Base-by-base conservation (phyloP, 2,113 vertebrate genomes). In the Edolisoma coerulescens region DNA sequence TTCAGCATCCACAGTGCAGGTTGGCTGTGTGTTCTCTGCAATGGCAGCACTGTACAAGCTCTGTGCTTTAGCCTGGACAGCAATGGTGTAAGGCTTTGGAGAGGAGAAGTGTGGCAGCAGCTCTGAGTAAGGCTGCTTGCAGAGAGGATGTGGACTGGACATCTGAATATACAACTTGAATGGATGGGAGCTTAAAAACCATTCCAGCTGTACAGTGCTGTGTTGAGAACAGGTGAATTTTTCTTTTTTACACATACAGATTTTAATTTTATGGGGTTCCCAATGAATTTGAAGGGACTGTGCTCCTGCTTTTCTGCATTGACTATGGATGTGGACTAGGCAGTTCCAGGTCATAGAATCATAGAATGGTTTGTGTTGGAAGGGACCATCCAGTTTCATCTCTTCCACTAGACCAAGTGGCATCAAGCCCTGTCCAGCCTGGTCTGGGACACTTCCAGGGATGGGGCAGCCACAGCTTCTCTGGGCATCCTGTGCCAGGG, bases 71-170 rank as follows among this genome's bases (percentile, higher is more conserved):
- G n/a, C 21, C 68, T 64, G 63, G 26, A 26, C 11, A 8, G 13
- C 0, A 0, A 1, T 44, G 49, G 30, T 59, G 35, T 16, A 13
- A 8, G 49, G n/a, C 35, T 47, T 83, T 28, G 33, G 59, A 49
- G 33, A 73, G 44, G 30, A 64, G 44, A 4, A 15, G 21, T 10
- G 42, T 70, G 78, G 37, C 60, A 67, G 45, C 69, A 74, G 68
- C 60, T 65, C 18, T 44, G 28, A 33, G 30, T n/a, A 13, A n/a
- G 24, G 50, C 35, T 53, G n/a, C 28, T 26, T 53, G 69, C 53
- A 32, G 57, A 28, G 28, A 10, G 32, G 28, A 14, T 73, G 16
- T 50, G 63, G n/a, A 27, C 50, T 79, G 37, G 20, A 1, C 10
- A 3, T 27, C 19, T 49, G 16, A n/a, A 59, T 11, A 11, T 49